Conservation (phyloP, 2,888 invertebrate species). For the Agrenia bidenticulata region DNA sequence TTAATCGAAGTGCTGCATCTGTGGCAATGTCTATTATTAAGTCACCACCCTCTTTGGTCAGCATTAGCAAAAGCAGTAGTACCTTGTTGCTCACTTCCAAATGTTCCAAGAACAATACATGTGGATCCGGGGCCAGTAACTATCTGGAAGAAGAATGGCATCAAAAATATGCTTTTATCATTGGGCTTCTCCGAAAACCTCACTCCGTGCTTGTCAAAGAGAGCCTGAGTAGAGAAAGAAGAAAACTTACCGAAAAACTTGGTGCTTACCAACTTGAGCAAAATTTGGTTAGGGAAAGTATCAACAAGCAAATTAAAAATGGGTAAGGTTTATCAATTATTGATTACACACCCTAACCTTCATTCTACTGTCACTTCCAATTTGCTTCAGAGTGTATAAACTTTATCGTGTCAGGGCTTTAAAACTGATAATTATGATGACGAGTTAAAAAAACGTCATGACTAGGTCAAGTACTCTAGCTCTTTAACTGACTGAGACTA, state of each 20-base stretch:
- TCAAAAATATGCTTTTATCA: slow-evolving; percentile 52
- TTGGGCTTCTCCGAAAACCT: slow-evolving; percentile 48
- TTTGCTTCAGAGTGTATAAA: too few species aligned
- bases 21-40: not conserved
- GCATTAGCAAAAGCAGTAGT: not conserved
- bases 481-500: too few species aligned
- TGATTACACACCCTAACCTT: too few species aligned
- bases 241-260: slow-evolving; percentile 46
- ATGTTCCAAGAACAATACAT: not conserved
- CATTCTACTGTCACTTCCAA: too few species aligned
- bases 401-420: too few species aligned
- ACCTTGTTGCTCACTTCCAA: too few species aligned
- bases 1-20: not conserved
- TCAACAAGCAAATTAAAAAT: slow-evolving; percentile 42
- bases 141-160: slow-evolving; percentile 49
- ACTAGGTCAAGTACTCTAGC: too few species aligned
- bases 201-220: slow-evolving; percentile 49
- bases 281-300: slow-evolving; percentile 44
- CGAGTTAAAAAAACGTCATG: too few species aligned
- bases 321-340: slow-evolving; percentile 35
- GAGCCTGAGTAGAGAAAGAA: slow-evolving; percentile 42
- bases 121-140: not conserved
- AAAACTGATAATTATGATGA: too few species aligned
- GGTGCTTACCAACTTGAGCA: slow-evolving; percentile 47
- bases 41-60: not conserved